Conservation (phyloP, 2,888 invertebrate genomes). For the Eledona agricola region DNA sequence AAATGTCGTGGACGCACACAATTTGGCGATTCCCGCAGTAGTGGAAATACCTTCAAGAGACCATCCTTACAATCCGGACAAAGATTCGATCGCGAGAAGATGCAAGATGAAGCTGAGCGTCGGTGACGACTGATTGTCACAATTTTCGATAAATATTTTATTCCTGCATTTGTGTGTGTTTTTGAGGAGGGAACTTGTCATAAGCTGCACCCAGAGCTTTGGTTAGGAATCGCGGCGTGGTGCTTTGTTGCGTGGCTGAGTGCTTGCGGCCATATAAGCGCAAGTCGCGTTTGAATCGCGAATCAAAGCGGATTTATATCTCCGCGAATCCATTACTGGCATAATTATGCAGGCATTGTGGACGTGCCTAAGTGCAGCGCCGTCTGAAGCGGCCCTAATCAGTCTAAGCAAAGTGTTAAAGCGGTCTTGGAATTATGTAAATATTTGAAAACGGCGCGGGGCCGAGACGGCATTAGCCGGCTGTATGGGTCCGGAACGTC, state of each 20-base stretch:
- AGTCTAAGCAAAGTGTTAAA: conserved; percentile 19
- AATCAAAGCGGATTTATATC: conserved; percentile 24
- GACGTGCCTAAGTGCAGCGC: conserved; percentile 10
- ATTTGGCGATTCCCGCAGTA: conserved; percentile 2
- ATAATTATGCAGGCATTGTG: conserved; percentile 14
- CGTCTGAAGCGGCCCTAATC: conserved; percentile 3
- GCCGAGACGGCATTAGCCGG: conserved; percentile 19
- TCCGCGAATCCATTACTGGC: conserved; percentile 14
- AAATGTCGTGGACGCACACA: conserved; percentile 6
- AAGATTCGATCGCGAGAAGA: conserved; percentile 10
- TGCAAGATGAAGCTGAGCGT: too few relatives aligned
- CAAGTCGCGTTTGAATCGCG: conserved; percentile 18
- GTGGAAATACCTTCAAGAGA: conserved; percentile 16
- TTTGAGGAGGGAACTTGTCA: too few relatives aligned
- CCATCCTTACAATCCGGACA: conserved; percentile 6
- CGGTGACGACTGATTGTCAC: too few relatives aligned
- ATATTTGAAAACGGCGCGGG: conserved; percentile 38
- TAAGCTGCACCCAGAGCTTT: too few relatives aligned
- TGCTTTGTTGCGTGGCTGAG: conserved; percentile 22
- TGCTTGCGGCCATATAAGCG: conserved; percentile 14
- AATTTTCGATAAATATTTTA: too few relatives aligned
- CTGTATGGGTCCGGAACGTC: conserved; percentile 34
- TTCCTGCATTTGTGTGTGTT: too few relatives aligned
- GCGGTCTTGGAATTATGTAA: conserved; percentile 39
- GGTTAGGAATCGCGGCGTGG: conserved; percentile 9